phyloP scores from a whole-genome alignment of 2,113 vertebrate genomes.

The Sinocyclocheilus rhinocerous region DNA sequence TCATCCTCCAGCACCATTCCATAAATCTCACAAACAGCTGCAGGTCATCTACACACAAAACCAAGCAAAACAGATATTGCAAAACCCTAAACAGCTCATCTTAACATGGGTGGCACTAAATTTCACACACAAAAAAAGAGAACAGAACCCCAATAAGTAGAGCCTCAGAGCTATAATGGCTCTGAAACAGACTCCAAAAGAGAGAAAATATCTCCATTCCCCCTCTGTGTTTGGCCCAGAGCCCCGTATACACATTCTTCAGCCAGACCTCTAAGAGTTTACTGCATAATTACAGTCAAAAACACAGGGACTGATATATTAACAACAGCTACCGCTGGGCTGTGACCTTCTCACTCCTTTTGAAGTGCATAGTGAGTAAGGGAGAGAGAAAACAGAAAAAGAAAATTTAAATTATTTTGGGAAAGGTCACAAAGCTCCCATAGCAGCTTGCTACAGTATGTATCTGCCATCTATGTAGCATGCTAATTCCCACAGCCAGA shows the following conservation, averaged over 20 bases:
- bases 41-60: conserved; percentile 31
- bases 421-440: conserved; percentile 32
- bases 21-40: conserved; percentile 33
- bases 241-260: conserved; percentile 23
- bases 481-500: neutral
- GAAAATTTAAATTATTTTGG: conserved; percentile 26
- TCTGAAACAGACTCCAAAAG: neutral
- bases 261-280: conserved; percentile 37
- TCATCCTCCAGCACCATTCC: neutral
- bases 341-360: conserved; percentile 36
- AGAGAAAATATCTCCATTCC: conserved; percentile 7
- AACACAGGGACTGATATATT: conserved; percentile 42
- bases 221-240: conserved; percentile 26
- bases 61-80: conserved; percentile 9
- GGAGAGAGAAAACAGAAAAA: conserved; percentile 3
- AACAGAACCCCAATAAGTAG: neutral
- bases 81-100: conserved; percentile 11
- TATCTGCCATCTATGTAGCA: conserved; percentile 26
- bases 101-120: conserved; percentile 26
- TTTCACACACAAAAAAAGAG: neutral
- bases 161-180: neutral
- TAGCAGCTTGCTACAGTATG: conserved; percentile 1
- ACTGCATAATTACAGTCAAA: conserved; percentile 43
- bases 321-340: conserved; percentile 45
- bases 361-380: conserved; percentile 20